Evolutionary conservation across 2,113 vertebrate species (phyloP).

Genomic region (Cyanoramphus novaezelandiae): DNA sequence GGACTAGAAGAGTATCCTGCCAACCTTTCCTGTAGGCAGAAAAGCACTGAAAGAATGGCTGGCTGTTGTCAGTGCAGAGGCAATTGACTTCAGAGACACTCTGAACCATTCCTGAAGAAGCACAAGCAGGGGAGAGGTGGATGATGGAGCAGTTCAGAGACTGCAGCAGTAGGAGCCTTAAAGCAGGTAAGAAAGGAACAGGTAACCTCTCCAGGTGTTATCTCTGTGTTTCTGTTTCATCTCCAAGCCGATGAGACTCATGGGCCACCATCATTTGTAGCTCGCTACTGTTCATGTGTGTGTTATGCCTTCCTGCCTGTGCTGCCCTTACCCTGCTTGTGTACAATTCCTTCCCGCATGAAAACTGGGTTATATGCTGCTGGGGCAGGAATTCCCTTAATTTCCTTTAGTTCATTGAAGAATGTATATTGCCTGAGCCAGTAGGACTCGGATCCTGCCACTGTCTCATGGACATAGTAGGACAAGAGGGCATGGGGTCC

Average conservation of each 20-base stretch:
- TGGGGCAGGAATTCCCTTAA: background rate
- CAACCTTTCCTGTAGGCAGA: background rate
- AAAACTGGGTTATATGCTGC: background rate
- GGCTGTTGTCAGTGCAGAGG: background rate
- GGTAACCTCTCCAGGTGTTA: background rate
- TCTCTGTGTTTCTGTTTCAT: background rate
- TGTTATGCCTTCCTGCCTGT: background rate
- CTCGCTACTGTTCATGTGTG: background rate
- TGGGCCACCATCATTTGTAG: background rate
- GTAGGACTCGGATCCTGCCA: background rate
- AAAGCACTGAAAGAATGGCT: background rate
- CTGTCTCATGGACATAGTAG: background rate
- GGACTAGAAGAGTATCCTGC: background rate
- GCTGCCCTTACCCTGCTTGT: background rate
- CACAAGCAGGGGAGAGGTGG: background rate
- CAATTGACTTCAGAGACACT: background rate
- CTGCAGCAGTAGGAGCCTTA: background rate
- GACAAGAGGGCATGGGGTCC: background rate
- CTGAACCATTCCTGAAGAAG: background rate
- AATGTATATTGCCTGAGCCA: background rate
- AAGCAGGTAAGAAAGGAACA: slow-evolving; percentile 20
- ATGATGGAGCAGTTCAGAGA: background rate
- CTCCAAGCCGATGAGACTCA: background rate
- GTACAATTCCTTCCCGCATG: background rate
- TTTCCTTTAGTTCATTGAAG: background rate